Evolutionary conservation across 2,113 vertebrate genomes (phyloP).

Genomic region (Erythrolamprus reginae): DNA sequence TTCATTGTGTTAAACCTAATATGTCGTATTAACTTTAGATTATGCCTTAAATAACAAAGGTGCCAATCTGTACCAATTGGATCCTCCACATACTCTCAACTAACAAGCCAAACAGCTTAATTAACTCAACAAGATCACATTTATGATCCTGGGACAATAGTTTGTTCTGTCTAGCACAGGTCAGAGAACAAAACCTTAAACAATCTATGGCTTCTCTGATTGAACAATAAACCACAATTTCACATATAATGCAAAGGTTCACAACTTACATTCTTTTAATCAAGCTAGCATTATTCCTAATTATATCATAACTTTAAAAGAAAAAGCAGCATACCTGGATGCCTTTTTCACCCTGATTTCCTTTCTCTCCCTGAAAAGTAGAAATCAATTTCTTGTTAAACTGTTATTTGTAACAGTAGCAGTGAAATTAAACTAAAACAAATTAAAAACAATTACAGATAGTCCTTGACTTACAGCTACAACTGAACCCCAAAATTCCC

Average conservation of each 20-base stretch:
- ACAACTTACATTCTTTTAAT: not conserved
- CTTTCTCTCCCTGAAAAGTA: slow-evolving; percentile 75
- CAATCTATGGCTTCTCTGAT: not conserved
- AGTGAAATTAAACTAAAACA: not conserved
- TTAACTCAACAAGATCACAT: not conserved
- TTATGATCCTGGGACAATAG: not conserved
- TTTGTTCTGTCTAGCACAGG: not conserved
- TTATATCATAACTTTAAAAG: not conserved
- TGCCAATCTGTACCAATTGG: not conserved
- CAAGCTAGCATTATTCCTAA: not conserved
- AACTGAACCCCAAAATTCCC: not conserved
- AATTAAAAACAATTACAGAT: not conserved
- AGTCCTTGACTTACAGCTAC: not conserved
- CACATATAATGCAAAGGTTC: not conserved
- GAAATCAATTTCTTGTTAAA: slow-evolving; percentile 3
- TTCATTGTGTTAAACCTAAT: not conserved
- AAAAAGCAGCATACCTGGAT: slow-evolving; percentile 65
- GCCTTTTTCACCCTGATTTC: slow-evolving; percentile 72
- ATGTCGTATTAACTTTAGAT: not conserved
- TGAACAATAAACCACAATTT: not conserved
- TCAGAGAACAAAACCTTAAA: not conserved
- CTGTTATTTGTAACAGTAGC: slow-evolving; percentile 21
- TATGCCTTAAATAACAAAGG: not conserved
- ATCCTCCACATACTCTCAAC: not conserved
- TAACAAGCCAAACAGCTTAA: not conserved